Conservation (phyloP, 2,888 invertebrate genomes). For the Vesta saturnalis region DNA sequence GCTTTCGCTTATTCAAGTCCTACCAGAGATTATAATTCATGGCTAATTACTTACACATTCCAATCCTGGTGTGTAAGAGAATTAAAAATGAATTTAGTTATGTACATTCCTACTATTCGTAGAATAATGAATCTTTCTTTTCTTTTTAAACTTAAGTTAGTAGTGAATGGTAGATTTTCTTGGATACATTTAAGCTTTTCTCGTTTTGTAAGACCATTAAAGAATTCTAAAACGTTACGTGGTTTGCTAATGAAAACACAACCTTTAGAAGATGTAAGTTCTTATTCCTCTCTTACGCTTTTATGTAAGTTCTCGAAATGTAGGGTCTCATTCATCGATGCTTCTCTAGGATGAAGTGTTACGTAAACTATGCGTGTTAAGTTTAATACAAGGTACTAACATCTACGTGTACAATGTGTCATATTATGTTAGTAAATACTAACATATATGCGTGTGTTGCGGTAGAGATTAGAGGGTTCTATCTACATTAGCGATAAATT, state of each 20-base stretch:
- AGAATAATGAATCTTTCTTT: too few species aligned
- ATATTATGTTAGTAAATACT: conserved; percentile 12
- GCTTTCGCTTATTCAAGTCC: conserved; percentile 4
- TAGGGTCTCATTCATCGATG: not conserved
- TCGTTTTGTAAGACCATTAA: not conserved
- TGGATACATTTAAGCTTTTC: not conserved
- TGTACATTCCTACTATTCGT: not conserved
- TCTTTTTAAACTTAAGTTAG: not conserved
- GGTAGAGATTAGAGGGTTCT: conserved; percentile 11
- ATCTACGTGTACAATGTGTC: conserved; percentile 10
- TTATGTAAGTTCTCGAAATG: not conserved
- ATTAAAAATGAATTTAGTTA: not conserved
- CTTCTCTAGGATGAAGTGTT: not conserved
- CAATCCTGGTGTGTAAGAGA: not conserved
- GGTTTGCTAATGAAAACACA: not conserved
- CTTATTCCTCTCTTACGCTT: conserved; percentile 7
- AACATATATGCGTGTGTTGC: conserved; percentile 1
- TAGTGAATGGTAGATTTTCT: not conserved
- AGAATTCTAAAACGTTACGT: conserved; percentile 9
- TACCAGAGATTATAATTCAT: not conserved
- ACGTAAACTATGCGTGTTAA: not conserved
- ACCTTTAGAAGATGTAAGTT: conserved; percentile 9
- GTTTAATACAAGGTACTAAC: conserved; percentile 5
- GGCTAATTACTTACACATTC: conserved; percentile 4
- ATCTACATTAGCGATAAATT: conserved; percentile 7